phyloP scores from a whole-genome alignment of 2,797 vertebrate species.

The Chloroceryle amazona region DNA sequence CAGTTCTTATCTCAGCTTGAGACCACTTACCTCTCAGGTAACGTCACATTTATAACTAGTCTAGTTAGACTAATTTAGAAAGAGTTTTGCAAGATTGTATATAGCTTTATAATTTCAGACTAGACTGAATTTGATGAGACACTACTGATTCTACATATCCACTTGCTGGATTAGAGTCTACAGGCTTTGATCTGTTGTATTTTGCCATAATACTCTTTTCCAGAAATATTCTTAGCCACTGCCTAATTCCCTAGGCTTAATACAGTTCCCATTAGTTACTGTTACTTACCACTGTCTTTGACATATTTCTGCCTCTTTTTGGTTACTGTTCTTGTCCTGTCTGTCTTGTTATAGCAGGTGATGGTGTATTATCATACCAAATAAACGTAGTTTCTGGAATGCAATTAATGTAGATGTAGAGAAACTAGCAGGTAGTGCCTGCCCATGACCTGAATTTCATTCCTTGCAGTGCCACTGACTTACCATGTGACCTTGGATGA shows the following conservation, averaged over 20 bases:
- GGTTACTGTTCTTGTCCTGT: neutral
- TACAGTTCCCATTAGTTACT: neutral
- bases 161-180: neutral
- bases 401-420: neutral
- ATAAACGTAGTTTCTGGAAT: neutral
- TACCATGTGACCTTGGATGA: slow-evolving; percentile 37
- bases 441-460: slow-evolving; percentile 23
- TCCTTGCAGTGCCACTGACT: slow-evolving; percentile 13
- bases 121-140: neutral
- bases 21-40: neutral
- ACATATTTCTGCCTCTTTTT: neutral
- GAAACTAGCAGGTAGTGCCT: slow-evolving; percentile 12
- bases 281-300: slow-evolving; percentile 6
- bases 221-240: slow-evolving; percentile 16
- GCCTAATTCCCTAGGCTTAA: neutral
- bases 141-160: neutral
- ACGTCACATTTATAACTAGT: neutral
- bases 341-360: slow-evolving; percentile 4
- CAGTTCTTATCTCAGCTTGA: neutral
- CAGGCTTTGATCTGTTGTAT: slow-evolving; percentile 20
- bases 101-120: neutral
- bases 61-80: neutral
- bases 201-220: slow-evolving; percentile 11
- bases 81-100: neutral
- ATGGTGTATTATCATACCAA: neutral